Conservation (phyloP, 2,888 invertebrate genomes). For the Linyphia triangularis region DNA sequence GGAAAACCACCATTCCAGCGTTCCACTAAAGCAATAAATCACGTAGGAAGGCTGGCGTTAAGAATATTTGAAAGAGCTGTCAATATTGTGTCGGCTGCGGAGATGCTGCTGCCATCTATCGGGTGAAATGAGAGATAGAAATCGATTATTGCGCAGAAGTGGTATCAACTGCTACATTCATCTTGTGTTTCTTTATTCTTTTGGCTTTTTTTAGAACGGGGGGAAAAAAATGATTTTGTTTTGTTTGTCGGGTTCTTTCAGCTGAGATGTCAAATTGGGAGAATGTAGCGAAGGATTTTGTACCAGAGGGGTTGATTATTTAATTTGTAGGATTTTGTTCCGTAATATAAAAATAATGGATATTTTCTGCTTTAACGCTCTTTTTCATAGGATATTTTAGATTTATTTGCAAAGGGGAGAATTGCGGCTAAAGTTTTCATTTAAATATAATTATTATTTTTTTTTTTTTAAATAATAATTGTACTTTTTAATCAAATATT, state of each 20-base stretch:
- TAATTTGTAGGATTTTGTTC: constrained; percentile 13
- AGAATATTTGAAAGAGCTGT: constrained; percentile 73
- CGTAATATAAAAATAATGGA: constrained; percentile 58
- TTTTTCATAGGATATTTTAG: too few species aligned
- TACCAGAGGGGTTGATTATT: constrained; percentile 35
- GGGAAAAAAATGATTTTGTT: constrained; percentile 15
- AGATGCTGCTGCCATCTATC: constrained; percentile 56
- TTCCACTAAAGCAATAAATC: constrained; percentile 63
- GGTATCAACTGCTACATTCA: neutral
- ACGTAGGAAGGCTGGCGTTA: constrained; percentile 57
- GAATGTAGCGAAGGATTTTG: constrained; percentile 52
- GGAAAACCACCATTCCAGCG: constrained; percentile 51
- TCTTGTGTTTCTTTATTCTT: neutral
- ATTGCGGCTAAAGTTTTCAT: too few species aligned
- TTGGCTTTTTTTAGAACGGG: neutral
- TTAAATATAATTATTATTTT: too few species aligned
- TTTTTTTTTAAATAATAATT: too few species aligned
- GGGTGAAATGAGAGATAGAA: neutral
- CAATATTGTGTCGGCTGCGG: constrained; percentile 50
- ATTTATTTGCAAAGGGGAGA: too few species aligned
- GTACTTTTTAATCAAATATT: too few species aligned
- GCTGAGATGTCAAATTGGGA: constrained; percentile 45
- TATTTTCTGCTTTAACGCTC: constrained; percentile 24
- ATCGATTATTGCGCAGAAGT: constrained; percentile 34
- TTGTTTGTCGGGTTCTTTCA: constrained; percentile 23